Evolutionary conservation across 2,888 invertebrate genomes (phyloP), one percentile per base, ranked within the genome.

Genomic region (Orthosia incerta): DNA sequence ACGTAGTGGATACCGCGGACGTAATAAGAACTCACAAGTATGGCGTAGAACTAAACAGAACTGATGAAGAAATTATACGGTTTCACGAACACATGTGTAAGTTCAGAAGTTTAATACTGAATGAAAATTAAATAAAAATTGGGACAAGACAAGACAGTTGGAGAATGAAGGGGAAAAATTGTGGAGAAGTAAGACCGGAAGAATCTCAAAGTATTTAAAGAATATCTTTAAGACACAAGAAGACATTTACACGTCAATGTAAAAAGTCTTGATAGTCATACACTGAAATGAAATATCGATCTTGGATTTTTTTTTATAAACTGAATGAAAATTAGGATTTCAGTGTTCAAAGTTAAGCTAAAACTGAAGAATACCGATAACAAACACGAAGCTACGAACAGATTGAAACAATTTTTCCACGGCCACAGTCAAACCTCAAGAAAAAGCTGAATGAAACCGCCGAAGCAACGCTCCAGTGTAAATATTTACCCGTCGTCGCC

Each of bases 401-500:
- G 88, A 87, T 88, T 89, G 87, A 92, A 93, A 91, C 91, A 92
- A 91, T 91, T 92, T 90, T 91, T 87, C 87, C 88, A 86, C 84
- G 88, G 90, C 92, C 93, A 90, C 93, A 93, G 88, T 86, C 85
- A 76, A 91, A 91, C 93, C 93, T 91, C 92, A 92, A 91, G 87
- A 91, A 92, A 93, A 93, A 94, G 89, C 83, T 64, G 80, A 86
- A 88, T 80, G 84, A 90, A 92, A 93, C 93, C 92, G 71, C 92
- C 86, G 86, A 89, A 90, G 91, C 90, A 91, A 90, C 91, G 91
- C 89, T 93, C 89, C 90, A 89, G 92, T 92, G 93, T 92, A 95
- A 95, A 95, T 95, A 95, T 95, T 95, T 95, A 92, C 93, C 89
- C 88, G 88, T 84, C 88, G 87, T 88, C 90, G 92, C 89, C 90